Evolutionary conservation across 1,140 invertebrate genomes (phyloP).

Genomic region (Pinna nobilis): DNA sequence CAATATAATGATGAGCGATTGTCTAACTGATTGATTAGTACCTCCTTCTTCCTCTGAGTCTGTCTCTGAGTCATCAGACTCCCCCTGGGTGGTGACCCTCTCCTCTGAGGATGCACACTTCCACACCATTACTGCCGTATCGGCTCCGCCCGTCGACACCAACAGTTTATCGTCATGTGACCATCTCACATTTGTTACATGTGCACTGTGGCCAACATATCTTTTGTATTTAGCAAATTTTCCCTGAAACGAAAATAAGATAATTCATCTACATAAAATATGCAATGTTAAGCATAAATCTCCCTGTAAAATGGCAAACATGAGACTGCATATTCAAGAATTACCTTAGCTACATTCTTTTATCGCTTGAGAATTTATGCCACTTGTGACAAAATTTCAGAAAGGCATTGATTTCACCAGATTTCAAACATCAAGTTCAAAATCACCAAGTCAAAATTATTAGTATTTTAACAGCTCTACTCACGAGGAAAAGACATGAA

Average conservation of each 20-base stretch:
- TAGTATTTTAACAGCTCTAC: too few relatives aligned
- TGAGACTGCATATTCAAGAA: background rate
- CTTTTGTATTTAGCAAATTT: constrained; percentile 76
- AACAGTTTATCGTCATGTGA: constrained; percentile 63
- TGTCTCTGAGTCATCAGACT: constrained; percentile 74
- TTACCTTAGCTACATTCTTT: background rate
- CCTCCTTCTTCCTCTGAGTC: constrained; percentile 74
- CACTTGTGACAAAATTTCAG: too few relatives aligned
- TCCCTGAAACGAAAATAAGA: constrained; percentile 58
- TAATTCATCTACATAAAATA: background rate
- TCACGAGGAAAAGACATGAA: too few relatives aligned
- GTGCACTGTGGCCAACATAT: constrained; percentile 75
- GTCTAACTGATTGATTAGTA: background rate
- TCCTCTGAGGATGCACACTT: constrained; percentile 38
- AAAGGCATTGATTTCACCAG: background rate
- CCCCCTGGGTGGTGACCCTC: constrained; percentile 56
- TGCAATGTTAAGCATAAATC: background rate
- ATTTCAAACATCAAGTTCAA: background rate
- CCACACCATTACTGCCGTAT: constrained; percentile 75
- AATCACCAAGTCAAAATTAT: too few relatives aligned
- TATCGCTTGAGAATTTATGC: too few relatives aligned
- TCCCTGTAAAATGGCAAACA: constrained; percentile 5
- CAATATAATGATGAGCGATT: background rate
- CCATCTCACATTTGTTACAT: constrained; percentile 75
- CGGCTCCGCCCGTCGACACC: constrained; percentile 73